These are phyloP conservation scores for Planiliza haematocheilus DNA, from an alignment of 2,113 vertebrate genomes.

Conservation along the genomic window DNA sequence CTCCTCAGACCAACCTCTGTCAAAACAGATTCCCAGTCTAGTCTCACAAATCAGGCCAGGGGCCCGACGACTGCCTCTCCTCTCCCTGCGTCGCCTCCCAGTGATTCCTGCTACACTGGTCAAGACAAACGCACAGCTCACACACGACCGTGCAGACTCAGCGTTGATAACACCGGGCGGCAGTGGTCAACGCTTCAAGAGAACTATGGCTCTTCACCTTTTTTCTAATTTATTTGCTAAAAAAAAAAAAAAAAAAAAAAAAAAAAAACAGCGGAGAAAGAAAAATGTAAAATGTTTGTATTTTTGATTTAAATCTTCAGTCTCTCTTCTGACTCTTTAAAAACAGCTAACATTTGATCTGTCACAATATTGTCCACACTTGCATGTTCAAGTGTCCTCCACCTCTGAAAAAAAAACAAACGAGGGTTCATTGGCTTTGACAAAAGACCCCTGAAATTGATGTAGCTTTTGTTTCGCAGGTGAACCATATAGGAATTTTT, in stretches of 20 bases:
- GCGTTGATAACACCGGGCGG: constrained; percentile 59
- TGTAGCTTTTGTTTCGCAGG: constrained; percentile 38
- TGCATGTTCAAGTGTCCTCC: constrained; percentile 22
- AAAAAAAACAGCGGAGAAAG: too few species aligned
- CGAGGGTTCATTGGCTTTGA: constrained; percentile 31
- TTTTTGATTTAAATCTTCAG: constrained; percentile 49
- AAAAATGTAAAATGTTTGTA: constrained; percentile 54
- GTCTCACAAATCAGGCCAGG: constrained; percentile 15
- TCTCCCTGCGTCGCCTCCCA: constrained; percentile 36
- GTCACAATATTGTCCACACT: constrained; percentile 33
- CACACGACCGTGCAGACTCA: constrained; percentile 55
- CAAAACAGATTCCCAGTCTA: not conserved
- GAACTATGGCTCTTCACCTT: constrained; percentile 68
- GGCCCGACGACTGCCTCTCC: constrained; percentile 52
- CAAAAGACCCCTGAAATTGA: constrained; percentile 57
- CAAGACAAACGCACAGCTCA: constrained; percentile 20
- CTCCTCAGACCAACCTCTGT: not conserved
- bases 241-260: constrained; percentile 50
- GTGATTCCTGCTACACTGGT: constrained; percentile 47
- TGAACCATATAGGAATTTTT: constrained; percentile 28
- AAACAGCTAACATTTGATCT: constrained; percentile 24
- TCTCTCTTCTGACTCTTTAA: constrained; percentile 24
- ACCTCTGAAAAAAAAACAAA: constrained; percentile 10
- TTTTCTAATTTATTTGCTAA: constrained; percentile 82
- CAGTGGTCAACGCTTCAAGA: constrained; percentile 48